Percentiles rank a stretch among this genome's conserved stretches.
Conservation (phyloP, 2,888 invertebrate genomes). For the Sarcophaga variegata region DNA sequence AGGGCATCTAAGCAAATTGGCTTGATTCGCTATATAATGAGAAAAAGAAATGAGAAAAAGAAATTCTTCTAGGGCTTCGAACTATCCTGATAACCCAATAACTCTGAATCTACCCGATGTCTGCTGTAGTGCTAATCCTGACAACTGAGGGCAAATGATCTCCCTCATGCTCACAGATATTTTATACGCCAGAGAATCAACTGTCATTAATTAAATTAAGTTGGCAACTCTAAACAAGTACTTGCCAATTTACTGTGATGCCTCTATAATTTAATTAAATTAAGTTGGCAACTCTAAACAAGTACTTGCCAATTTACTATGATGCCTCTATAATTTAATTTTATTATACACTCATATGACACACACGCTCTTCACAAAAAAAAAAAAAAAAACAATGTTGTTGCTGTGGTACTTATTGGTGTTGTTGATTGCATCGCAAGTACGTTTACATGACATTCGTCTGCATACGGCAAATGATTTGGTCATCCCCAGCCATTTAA, state of each 20-base stretch:
- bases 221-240: slow-evolving; percentile 15
- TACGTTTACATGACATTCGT: slow-evolving; percentile 32
- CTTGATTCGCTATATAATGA: no score
- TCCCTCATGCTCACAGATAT: no score
- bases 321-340: slow-evolving; percentile 46
- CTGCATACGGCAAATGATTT: slow-evolving; percentile 45
- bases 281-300: slow-evolving; percentile 5
- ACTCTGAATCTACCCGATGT: no score
- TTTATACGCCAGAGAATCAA: no score
- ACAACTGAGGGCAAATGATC: no score
- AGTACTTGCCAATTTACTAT: slow-evolving; percentile 6
- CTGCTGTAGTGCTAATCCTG: no score
- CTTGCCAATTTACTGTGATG: slow-evolving; percentile 11
- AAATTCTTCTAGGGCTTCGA: no score
- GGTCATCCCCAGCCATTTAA: not conserved
- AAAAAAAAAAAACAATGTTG: no score
- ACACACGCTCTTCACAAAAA: not conserved
- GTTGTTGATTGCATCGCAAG: slow-evolving; percentile 28
- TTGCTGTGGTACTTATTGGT: no score
- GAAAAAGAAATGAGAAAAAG: no score
- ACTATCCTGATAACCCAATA: no score
- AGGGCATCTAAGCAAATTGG: no score
- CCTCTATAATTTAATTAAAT: slow-evolving; percentile 42
- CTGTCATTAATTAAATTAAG: not conserved
- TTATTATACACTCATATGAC: slow-evolving; percentile 30